A percentile compares a stretch with the other conserved stretches of the same genome.
Evolutionary conservation across 2,888 invertebrate genomes (phyloP).

Genomic region (Anthophora plumipes): DNA sequence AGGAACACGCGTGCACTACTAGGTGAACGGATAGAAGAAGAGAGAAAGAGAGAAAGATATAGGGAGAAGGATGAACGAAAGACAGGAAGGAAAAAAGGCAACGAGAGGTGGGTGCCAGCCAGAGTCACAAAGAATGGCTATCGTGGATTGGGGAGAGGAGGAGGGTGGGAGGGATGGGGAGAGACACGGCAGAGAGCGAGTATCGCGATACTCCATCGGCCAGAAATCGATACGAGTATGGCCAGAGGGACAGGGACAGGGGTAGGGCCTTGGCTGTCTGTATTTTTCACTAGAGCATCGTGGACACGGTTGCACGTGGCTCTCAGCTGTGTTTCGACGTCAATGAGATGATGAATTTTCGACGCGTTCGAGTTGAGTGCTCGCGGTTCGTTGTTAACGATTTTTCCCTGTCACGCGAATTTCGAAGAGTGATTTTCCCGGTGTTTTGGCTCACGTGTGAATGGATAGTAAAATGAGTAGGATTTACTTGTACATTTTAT

Average conservation of each 20-base stretch:
- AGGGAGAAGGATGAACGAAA: slow-evolving; percentile 2
- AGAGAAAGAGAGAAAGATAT: background rate
- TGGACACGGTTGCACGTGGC: slow-evolving; percentile 70
- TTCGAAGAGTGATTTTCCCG: background rate
- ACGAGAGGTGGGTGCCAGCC: slow-evolving; percentile 3
- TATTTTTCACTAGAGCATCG: slow-evolving; percentile 80
- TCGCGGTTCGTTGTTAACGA: background rate
- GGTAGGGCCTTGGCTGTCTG: slow-evolving; percentile 63
- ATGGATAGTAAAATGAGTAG: background rate
- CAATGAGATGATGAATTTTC: slow-evolving; percentile 11
- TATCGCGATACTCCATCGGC: slow-evolving; percentile 74
- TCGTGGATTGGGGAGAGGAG: slow-evolving; percentile 30
- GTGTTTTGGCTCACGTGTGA: background rate
- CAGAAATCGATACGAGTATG: slow-evolving; percentile 79
- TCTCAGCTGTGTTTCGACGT: slow-evolving; percentile 52
- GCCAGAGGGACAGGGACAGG: slow-evolving; percentile 67
- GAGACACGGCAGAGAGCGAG: slow-evolving; percentile 46
- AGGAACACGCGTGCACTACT: slow-evolving; percentile 30
- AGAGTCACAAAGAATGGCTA: slow-evolving; percentile 55
- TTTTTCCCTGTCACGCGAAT: background rate
- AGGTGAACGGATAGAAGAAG: background rate
- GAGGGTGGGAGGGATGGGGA: slow-evolving; percentile 5
- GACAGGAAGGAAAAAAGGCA: slow-evolving; percentile 17
- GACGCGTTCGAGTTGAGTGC: background rate
- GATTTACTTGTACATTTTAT: no score